phyloP scores from a whole-genome alignment of 2,113 vertebrate genomes.

The Halichoerus grypus region DNA sequence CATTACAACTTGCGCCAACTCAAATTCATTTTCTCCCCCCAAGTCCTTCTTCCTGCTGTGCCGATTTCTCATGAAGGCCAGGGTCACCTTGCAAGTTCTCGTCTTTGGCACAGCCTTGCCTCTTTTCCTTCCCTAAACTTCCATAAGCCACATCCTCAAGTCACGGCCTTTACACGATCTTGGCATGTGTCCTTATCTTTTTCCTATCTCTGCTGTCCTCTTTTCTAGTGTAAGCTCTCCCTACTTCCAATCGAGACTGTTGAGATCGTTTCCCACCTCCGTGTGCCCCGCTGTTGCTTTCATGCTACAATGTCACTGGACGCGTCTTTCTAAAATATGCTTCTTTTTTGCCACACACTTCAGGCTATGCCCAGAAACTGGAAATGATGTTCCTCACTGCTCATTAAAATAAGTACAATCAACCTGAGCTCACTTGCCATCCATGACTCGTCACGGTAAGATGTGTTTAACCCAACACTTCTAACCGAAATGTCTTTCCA shows the following conservation, averaged over 20 bases:
- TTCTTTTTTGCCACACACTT: neutral
- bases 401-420: neutral
- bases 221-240: neutral
- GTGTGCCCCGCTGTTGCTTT: neutral
- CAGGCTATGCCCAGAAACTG: neutral
- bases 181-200: too few relatives aligned
- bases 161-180: fast-evolving
- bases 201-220: neutral
- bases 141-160: neutral
- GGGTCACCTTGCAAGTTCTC: neutral
- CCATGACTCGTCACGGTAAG: neutral
- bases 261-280: neutral
- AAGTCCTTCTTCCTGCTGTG: neutral
- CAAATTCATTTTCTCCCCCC: neutral
- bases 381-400: neutral
- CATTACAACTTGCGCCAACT: neutral
- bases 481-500: neutral
- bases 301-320: neutral
- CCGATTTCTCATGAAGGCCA: neutral
- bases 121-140: neutral
- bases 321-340: neutral
- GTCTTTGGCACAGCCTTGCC: neutral
- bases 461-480: neutral
- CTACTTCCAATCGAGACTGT: neutral
- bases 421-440: neutral